phyloP scores from a whole-genome alignment of 1,140 invertebrate species.

The Drosophila sp. region DNA sequence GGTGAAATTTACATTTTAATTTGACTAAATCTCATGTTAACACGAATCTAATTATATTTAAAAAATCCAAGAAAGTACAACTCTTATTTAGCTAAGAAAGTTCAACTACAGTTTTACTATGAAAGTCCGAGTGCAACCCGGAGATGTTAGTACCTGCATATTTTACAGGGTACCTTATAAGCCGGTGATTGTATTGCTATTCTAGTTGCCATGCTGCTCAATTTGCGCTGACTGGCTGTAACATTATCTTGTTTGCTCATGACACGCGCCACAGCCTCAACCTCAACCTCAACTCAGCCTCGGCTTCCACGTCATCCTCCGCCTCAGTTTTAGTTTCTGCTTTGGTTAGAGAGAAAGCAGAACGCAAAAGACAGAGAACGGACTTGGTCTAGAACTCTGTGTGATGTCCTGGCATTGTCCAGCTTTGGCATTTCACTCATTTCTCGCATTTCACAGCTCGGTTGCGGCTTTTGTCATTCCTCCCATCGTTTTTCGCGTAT shows the following conservation, averaged over 20 bases:
- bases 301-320: not conserved
- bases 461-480: constrained; percentile 67
- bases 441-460: constrained; percentile 38
- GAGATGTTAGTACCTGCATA: too few species aligned
- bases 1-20: too few species aligned
- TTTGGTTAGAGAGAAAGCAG: constrained; percentile 16
- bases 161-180: constrained; percentile 6
- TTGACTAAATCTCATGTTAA: too few species aligned
- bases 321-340: not conserved
- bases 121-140: too few species aligned
- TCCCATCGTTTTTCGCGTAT: constrained; percentile 4
- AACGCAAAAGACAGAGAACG: not conserved
- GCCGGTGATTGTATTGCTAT: not conserved
- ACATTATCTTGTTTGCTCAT: constrained; percentile 82
- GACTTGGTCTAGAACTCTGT: constrained; percentile 26
- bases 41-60: too few species aligned
- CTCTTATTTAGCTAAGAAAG: too few species aligned
- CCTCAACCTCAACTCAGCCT: not conserved
- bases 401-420: constrained; percentile 50
- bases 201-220: constrained; percentile 46
- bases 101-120: too few species aligned
- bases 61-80: too few species aligned
- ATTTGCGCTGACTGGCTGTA: constrained; percentile 75
- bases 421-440: constrained; percentile 51
- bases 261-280: constrained; percentile 64